These are phyloP conservation scores for Heterodera carotae DNA, from an alignment of 1,140 invertebrate species.

Conservation along the genomic window DNA sequence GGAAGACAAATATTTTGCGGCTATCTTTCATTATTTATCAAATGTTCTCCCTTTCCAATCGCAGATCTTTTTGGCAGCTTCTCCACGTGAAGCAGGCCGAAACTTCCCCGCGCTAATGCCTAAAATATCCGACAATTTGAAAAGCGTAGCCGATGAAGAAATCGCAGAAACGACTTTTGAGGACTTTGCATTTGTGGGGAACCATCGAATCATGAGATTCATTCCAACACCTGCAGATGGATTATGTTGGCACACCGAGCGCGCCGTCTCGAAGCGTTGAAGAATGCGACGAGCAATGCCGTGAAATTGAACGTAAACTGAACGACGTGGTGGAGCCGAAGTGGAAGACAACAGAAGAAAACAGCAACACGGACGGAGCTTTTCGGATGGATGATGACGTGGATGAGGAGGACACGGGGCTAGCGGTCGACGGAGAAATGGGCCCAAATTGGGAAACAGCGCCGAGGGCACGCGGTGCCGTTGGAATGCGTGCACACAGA, in stretches of 20 bases:
- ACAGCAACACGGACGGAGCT: neutral
- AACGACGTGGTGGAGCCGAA: neutral
- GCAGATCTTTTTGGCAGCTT: slow-evolving; percentile 14
- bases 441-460: neutral
- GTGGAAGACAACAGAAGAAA: neutral
- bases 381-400: slow-evolving; percentile 11
- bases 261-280: neutral
- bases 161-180: neutral
- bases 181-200: slow-evolving; percentile 4
- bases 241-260: neutral
- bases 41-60: slow-evolving; percentile 3
- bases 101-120: slow-evolving; percentile 22
- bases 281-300: slow-evolving; percentile 24
- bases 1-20: no score
- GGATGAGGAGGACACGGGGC: neutral
- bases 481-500: neutral
- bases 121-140: neutral
- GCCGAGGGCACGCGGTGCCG: neutral
- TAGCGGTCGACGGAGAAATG: neutral
- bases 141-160: neutral
- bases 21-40: no score
- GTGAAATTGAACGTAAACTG: slow-evolving; percentile 32
- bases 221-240: slow-evolving; percentile 14
- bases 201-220: neutral
- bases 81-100: slow-evolving; percentile 13